Evolutionary conservation across 2,797 vertebrate species (phyloP).

Genomic region (Pipistrellus kuhlii): DNA sequence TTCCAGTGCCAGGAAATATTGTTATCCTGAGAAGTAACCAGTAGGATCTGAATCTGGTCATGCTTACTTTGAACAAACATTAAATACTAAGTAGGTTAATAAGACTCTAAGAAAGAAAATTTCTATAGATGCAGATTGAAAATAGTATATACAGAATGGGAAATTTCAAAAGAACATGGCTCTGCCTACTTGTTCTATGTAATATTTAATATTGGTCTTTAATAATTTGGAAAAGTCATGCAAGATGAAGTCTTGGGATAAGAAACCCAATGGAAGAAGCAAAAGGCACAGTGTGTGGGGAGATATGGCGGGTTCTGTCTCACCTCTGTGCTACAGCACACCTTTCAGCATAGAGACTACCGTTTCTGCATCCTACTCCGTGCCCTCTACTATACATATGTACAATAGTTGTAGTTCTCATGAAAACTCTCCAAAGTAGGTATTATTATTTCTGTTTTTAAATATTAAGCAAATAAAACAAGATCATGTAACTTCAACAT

Average conservation of each 20-base stretch:
- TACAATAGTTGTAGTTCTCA: not conserved
- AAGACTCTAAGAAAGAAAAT: slow-evolving; percentile 7
- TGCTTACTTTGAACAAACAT: not conserved
- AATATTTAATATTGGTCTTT: not conserved
- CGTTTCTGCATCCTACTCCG: not conserved
- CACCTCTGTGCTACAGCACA: too few species aligned
- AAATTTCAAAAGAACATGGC: not conserved
- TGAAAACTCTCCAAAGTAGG: not conserved
- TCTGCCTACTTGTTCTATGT: not conserved
- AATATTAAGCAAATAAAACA: not conserved
- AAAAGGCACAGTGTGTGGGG: not conserved
- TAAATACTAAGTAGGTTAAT: not conserved
- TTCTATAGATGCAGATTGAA: not conserved
- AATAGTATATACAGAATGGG: not conserved
- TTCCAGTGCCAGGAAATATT: not conserved
- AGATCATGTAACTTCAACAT: not conserved
- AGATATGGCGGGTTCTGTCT: not conserved
- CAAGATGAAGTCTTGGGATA: not conserved
- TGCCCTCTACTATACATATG: fast-evolving
- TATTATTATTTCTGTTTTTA: not conserved
- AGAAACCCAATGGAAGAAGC: not conserved
- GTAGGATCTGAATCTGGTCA: not conserved
- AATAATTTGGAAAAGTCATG: slow-evolving; percentile 5
- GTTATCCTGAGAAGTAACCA: not conserved
- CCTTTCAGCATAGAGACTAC: fast-evolving